Evolutionary conservation across 2,113 vertebrate genomes (phyloP).

Genomic region (Alexandromys fortis): DNA sequence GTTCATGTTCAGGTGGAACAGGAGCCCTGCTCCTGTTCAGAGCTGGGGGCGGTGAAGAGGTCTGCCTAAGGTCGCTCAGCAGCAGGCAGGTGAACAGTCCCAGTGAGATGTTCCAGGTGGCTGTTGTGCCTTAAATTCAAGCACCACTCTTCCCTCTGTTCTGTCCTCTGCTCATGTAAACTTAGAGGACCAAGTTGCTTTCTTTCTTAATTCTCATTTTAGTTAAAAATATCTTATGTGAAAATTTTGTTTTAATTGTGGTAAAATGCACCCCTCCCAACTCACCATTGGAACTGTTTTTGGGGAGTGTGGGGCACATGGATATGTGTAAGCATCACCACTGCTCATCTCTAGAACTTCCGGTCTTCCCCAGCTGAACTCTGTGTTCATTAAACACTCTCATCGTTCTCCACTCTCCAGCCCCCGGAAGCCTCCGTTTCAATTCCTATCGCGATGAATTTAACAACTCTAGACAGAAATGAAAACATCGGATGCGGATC

Average conservation of each 20-base stretch:
- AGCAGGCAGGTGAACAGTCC: no score
- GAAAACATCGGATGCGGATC: background rate
- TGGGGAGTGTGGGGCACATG: background rate
- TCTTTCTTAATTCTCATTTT: background rate
- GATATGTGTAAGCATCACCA: rapidly evolving
- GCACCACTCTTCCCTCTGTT: rapidly evolving
- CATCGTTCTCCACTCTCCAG: background rate
- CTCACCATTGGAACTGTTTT: background rate
- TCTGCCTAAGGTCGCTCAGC: background rate
- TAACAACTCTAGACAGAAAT: background rate
- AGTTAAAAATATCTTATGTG: background rate
- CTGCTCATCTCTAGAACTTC: background rate
- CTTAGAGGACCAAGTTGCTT: background rate
- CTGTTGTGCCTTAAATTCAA: background rate
- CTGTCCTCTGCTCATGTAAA: background rate
- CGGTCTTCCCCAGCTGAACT: background rate
- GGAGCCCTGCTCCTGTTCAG: background rate
- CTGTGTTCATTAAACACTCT: background rate
- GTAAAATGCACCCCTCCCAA: background rate
- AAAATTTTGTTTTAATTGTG: background rate
- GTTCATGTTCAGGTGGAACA: background rate
- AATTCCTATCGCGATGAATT: background rate
- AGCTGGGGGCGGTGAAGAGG: background rate
- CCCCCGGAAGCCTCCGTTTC: background rate
- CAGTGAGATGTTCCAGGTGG: background rate